Evolutionary conservation across 2,797 vertebrate species (phyloP).

Genomic region (Lates japonicus): DNA sequence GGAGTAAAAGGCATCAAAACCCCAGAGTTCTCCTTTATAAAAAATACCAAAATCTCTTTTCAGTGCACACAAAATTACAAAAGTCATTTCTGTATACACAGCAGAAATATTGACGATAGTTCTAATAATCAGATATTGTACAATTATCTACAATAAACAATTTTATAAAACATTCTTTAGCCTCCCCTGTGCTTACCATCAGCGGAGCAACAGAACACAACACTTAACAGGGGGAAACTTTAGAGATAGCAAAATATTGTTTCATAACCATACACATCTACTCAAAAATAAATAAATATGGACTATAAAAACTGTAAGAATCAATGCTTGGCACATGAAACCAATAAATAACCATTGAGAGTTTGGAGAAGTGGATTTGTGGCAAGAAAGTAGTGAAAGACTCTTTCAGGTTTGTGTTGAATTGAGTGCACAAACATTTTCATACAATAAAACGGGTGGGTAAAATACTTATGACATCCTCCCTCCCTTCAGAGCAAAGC

Average conservation of each 20-base stretch:
- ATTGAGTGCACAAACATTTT: slow-evolving; percentile 70
- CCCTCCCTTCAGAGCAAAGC: slow-evolving; percentile 14
- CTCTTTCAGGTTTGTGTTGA: slow-evolving; percentile 56
- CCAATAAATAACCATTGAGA: slow-evolving; percentile 66
- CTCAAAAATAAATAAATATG: slow-evolving; percentile 85
- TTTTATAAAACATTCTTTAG: slow-evolving; percentile 82
- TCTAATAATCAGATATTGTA: slow-evolving; percentile 85
- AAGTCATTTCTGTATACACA: slow-evolving; percentile 88
- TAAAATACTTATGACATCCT: slow-evolving; percentile 57
- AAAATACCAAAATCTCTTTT: slow-evolving; percentile 91
- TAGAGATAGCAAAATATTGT: slow-evolving; percentile 74
- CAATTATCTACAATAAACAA: slow-evolving; percentile 88
- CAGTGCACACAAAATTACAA: slow-evolving; percentile 89
- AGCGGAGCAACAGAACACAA: slow-evolving; percentile 69
- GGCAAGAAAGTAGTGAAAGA: slow-evolving; percentile 37
- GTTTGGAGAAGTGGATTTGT: slow-evolving; percentile 58
- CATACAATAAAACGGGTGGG: slow-evolving; percentile 60
- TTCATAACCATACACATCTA: slow-evolving; percentile 76
- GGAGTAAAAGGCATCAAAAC: slow-evolving; percentile 72
- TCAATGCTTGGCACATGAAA: slow-evolving; percentile 80
- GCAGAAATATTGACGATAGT: slow-evolving; percentile 84
- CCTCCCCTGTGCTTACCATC: slow-evolving; percentile 71
- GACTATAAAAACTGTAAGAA: slow-evolving; percentile 82
- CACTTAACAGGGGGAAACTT: slow-evolving; percentile 55
- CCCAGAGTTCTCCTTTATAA: slow-evolving; percentile 81